Evolutionary conservation across 2,797 vertebrate genomes (phyloP).

Genomic region (Phylloscopus collybita): DNA sequence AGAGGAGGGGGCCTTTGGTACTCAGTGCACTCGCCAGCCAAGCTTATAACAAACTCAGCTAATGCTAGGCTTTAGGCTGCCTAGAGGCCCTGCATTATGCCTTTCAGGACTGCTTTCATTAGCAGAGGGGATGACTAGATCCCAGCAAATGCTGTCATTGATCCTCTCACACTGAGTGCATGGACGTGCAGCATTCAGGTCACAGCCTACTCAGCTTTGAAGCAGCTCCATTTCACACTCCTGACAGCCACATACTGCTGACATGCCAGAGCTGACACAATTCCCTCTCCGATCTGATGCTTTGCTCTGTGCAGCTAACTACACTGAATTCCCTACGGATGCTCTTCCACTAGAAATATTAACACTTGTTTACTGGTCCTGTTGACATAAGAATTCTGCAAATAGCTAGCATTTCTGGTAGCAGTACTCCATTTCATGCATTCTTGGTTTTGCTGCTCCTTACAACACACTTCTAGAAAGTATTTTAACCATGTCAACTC

Average conservation of each 20-base stretch:
- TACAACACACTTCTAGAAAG: background rate
- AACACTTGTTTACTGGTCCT: slow-evolving; percentile 78
- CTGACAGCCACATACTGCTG: slow-evolving; percentile 75
- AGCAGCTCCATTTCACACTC: slow-evolving; percentile 74
- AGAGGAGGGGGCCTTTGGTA: slow-evolving; percentile 56
- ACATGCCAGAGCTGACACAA: slow-evolving; percentile 68
- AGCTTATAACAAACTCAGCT: slow-evolving; percentile 75
- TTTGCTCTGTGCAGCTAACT: slow-evolving; percentile 67
- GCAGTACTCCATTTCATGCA: slow-evolving; percentile 22
- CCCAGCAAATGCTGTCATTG: slow-evolving; percentile 79
- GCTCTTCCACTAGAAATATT: slow-evolving; percentile 76
- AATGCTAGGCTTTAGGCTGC: slow-evolving; percentile 78
- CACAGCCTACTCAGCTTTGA: slow-evolving; percentile 79
- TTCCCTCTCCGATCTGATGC: slow-evolving; percentile 65
- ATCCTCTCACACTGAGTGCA: slow-evolving; percentile 76
- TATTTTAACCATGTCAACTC: background rate
- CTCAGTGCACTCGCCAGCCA: slow-evolving; percentile 50
- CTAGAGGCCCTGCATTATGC: slow-evolving; percentile 75
- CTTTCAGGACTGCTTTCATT: slow-evolving; percentile 81
- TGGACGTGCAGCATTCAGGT: slow-evolving; percentile 75
- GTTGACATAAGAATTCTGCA: slow-evolving; percentile 78
- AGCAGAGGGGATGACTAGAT: slow-evolving; percentile 75
- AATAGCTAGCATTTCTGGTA: slow-evolving; percentile 63
- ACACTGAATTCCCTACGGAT: slow-evolving; percentile 70
- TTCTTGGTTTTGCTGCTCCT: background rate